A percentile compares a stretch with the other conserved stretches of the same genome.
Conservation (phyloP, 2,888 invertebrate species). For the Drosophila dives region DNA sequence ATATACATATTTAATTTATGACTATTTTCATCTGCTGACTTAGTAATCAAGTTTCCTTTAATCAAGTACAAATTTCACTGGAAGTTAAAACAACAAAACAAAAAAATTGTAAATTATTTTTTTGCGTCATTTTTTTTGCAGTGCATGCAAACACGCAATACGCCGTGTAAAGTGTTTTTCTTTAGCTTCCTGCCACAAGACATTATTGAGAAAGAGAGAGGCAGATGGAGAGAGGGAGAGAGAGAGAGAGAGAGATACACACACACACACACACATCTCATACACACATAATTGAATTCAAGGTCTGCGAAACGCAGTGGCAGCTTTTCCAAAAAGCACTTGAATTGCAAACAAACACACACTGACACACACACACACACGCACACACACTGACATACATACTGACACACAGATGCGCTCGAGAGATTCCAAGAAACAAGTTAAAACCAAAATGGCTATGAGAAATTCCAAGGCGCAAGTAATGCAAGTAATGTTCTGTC, state of each 20-base stretch:
- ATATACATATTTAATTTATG: neutral
- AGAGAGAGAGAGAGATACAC: neutral
- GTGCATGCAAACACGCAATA: conserved; percentile 37
- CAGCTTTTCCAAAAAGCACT: conserved; percentile 66
- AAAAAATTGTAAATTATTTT: neutral
- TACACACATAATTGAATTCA: conserved; percentile 63
- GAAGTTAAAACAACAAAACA: neutral
- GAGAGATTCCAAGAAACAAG: conserved; percentile 72
- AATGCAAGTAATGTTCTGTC: conserved; percentile 65
- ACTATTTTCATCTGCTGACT: neutral
- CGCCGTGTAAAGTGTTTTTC: conserved; percentile 62
- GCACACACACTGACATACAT: neutral
- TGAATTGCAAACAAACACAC: conserved; percentile 48
- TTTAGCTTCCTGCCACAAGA: conserved; percentile 30
- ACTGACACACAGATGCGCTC: neutral
- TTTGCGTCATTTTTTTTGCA: neutral
- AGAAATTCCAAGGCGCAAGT: conserved; percentile 69
- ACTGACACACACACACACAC: conserved; percentile 6
- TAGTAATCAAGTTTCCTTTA: neutral
- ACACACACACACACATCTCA: conserved; percentile 23
- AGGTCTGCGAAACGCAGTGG: conserved; percentile 53
- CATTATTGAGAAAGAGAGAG: conserved; percentile 11
- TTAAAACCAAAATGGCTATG: conserved; percentile 57
- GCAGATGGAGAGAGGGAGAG: neutral
- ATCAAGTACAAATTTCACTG: neutral